phyloP scores from a whole-genome alignment of 2,113 vertebrate species.

The Entomyzon cyanotis region DNA sequence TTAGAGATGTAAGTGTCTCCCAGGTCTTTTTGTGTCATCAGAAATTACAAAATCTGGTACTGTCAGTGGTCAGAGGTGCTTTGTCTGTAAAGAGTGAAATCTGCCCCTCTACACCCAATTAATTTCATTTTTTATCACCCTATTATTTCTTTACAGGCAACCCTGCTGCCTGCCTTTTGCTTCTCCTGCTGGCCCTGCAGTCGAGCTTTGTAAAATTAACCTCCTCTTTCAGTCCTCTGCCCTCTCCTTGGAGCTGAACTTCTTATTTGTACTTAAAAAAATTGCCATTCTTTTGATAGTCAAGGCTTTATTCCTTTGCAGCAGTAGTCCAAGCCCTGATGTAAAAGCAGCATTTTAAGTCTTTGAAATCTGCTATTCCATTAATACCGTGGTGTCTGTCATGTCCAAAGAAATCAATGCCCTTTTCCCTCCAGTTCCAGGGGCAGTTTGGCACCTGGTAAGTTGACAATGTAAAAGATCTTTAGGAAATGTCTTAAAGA shows the following conservation, averaged over 20 bases:
- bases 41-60: background rate
- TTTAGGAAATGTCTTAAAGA: background rate
- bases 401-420: background rate
- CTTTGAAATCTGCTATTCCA: background rate
- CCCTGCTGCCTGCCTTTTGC: background rate
- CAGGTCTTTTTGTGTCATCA: background rate
- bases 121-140: background rate
- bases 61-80: background rate
- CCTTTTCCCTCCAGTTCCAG: background rate
- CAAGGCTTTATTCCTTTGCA: background rate
- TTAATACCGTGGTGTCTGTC: background rate
- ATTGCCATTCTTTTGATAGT: background rate
- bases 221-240: background rate
- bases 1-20: background rate
- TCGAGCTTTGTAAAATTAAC: background rate
- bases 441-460: background rate
- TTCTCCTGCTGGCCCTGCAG: background rate
- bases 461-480: background rate
- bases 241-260: background rate
- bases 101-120: background rate
- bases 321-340: background rate
- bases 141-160: background rate
- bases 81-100: background rate
- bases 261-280: background rate
- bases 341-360: background rate